phyloP scores from a whole-genome alignment of 2,113 vertebrate genomes.

The Clarias batrachus region DNA sequence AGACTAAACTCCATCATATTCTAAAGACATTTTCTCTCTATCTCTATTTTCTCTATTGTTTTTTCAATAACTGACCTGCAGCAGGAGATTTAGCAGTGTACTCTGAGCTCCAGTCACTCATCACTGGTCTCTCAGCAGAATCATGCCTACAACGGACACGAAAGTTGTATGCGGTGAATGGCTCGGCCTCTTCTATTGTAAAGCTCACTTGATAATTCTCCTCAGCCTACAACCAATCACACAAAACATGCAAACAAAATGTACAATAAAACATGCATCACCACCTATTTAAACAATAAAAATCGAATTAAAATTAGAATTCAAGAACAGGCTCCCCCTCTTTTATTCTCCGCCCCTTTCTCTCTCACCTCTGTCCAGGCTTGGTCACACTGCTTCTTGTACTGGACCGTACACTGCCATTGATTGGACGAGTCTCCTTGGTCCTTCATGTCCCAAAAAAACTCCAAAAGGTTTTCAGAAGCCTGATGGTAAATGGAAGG shows the following conservation, averaged over 20 bases:
- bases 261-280: background rate
- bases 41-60: background rate
- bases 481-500: conserved; percentile 28
- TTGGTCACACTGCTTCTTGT: conserved; percentile 43
- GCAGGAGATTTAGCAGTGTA: conserved; percentile 54
- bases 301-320: background rate
- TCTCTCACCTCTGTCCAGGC: conserved; percentile 64
- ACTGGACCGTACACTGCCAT: conserved; percentile 53
- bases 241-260: background rate
- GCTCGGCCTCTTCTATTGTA: conserved; percentile 51
- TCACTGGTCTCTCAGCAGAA: conserved; percentile 21
- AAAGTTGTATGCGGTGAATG: conserved; percentile 65
- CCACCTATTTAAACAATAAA: background rate
- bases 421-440: background rate
- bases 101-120: conserved; percentile 70
- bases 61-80: conserved; percentile 62
- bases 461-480: conserved; percentile 35
- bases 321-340: background rate
- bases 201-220: background rate
- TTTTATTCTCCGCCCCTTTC: background rate
- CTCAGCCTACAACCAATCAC: conserved; percentile 41
- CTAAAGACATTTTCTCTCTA: background rate
- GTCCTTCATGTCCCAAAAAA: conserved; percentile 52
- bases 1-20: background rate
- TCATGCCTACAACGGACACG: conserved; percentile 68